A percentile compares a stretch with the other conserved stretches of the same genome.
Evolutionary conservation across 2,888 invertebrate species (phyloP).

Genomic region (Rhimphoctona megacephalus): DNA sequence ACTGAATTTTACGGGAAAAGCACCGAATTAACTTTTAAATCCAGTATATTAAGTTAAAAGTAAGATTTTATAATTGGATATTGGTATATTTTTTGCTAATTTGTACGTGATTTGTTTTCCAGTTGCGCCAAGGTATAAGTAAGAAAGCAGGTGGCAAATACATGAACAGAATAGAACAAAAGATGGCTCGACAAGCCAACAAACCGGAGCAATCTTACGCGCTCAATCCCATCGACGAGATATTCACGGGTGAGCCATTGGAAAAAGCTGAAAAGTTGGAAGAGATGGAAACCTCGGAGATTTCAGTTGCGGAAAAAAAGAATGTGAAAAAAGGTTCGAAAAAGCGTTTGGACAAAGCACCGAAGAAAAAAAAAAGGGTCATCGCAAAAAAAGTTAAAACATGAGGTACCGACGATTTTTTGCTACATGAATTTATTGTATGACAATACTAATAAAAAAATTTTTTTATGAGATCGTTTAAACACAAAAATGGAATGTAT

Average conservation of each 20-base stretch:
- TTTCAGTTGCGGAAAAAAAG: conserved; percentile 17
- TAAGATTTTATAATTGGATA: not conserved
- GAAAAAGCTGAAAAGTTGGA: conserved; percentile 87
- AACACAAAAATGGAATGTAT: not conserved
- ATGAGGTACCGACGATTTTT: conserved; percentile 27
- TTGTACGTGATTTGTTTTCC: conserved; percentile 73
- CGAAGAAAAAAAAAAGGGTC: conserved; percentile 50
- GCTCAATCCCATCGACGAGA: conserved; percentile 90
- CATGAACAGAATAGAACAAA: conserved; percentile 92
- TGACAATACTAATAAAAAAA: conserved; percentile 52
- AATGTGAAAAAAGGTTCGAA: conserved; percentile 73
- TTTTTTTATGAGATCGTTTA: not conserved
- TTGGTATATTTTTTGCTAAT: not conserved
- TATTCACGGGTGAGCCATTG: conserved; percentile 89
- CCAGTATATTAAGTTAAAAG: too few species aligned
- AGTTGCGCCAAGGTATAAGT: conserved; percentile 90
- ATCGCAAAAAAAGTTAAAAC: conserved; percentile 54
- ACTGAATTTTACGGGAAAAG: too few species aligned
- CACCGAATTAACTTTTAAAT: too few species aligned
- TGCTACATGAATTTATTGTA: conserved; percentile 49
- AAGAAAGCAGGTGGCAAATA: conserved; percentile 91
- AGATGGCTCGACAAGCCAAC: conserved; percentile 90
- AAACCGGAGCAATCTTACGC: conserved; percentile 91
- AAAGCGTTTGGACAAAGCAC: conserved; percentile 45
- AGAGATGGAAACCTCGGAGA: conserved; percentile 57